Base-by-base conservation (phyloP, 2,797 vertebrate genomes). In the Silurus lanzhouensis region DNA sequence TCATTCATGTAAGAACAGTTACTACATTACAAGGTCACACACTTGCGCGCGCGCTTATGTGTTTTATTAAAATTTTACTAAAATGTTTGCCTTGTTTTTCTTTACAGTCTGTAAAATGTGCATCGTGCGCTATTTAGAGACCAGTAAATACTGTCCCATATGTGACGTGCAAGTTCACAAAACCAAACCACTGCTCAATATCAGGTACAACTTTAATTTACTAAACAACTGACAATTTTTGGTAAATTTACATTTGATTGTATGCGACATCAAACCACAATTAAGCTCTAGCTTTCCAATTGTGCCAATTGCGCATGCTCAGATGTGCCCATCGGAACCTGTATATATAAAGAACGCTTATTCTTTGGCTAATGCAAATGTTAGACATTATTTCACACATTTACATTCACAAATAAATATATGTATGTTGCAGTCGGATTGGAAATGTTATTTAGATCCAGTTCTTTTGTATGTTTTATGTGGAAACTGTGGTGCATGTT, bases 111-210 rank as follows among this genome's bases (percentile, higher is more conserved):
- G 98, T 92, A 99, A 99, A 95, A 98, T 97, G 87, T 99, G 98
- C 93, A 99, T 99, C 89, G 98, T 99, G 82, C 97, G 97, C 88
- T 99, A 99, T 92, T 94, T 99, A 95, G 98, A 99, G 94, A 97
- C 97, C 91, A 99, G 97, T 96, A 99, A 99, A 94, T 99, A 98
- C 92, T 99, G 98, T 93, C 98, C 98, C 31, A 99, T 99, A 91
- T 99, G 98, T 92, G 98, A 99, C 89, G 98, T 99, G 86, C 98
- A 99, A 94, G 98, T 99, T 91, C 98, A 99, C 93, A 99, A 99
- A 97, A 99, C 98, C 77, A 98, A 98, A 89, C 98, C 98, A 38
- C 95, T 99, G 86, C 96, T 99, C 91, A 99, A 99, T 92, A 99
- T 99, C 90, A 97, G 98, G 98, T 99, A 94, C 93, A 2, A 44